These are phyloP conservation scores for Drosophila busckii DNA, from an alignment of 1,140 invertebrate genomes.

Conservation along the genomic window DNA sequence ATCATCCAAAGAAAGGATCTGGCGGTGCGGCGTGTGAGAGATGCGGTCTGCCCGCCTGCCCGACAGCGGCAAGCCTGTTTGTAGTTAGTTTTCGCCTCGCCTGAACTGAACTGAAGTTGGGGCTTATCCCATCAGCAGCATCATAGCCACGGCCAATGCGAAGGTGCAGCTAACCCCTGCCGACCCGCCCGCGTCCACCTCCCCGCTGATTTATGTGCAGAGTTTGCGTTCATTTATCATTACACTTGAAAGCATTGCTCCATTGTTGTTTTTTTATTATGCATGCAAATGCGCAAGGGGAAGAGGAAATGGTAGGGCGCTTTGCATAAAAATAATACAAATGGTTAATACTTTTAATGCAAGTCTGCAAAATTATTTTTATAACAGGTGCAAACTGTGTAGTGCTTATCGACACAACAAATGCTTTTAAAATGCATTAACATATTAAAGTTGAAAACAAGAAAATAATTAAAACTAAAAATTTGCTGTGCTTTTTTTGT, in stretches of 20 bases:
- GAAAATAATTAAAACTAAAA: not conserved
- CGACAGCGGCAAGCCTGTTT: conserved; percentile 31
- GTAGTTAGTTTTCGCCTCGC: conserved; percentile 66
- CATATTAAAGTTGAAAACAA: conserved; percentile 31
- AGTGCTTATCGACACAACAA: conserved; percentile 52
- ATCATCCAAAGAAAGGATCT: conserved; percentile 43
- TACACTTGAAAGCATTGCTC: conserved; percentile 73
- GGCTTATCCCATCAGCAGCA: conserved; percentile 64
- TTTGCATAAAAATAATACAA: conserved; percentile 14
- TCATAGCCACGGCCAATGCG: conserved; percentile 42
- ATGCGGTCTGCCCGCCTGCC: too few species aligned
- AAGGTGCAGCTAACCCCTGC: conserved; percentile 39
- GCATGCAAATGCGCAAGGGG: conserved; percentile 43
- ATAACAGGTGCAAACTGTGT: conserved; percentile 52
- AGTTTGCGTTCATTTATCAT: conserved; percentile 75
- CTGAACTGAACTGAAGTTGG: conserved; percentile 64
- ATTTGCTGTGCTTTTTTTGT: not conserved
- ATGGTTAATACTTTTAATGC: conserved; percentile 68
- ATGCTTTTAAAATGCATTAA: conserved; percentile 55
- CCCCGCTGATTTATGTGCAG: conserved; percentile 61
- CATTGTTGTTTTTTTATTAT: conserved; percentile 67
- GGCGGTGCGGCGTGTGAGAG: not conserved
- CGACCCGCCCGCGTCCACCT: not conserved
- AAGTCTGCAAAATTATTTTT: conserved; percentile 28
- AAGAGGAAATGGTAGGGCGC: not conserved